Percentiles rank a stretch among this genome's conserved stretches.
Evolutionary conservation across 1,140 invertebrate species (phyloP).

Genomic region (Trachymyrmex septentrionalis): DNA sequence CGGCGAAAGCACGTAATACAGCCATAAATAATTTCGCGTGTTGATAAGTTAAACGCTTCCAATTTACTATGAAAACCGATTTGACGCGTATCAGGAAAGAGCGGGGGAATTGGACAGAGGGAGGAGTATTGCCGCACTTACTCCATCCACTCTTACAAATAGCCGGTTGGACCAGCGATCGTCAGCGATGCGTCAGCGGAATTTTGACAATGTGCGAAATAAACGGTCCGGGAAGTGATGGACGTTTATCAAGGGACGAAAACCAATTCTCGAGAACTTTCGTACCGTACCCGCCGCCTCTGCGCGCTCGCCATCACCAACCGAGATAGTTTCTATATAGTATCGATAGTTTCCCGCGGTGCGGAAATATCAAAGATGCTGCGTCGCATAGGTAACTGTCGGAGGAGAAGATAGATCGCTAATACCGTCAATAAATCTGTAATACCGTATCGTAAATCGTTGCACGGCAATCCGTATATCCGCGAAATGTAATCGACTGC

Average conservation of each 20-base stretch:
- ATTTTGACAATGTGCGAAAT: conserved; percentile 57
- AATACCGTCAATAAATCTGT: conserved; percentile 24
- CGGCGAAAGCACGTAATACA: conserved; percentile 9
- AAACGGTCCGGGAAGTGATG: conserved; percentile 43
- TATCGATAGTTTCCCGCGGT: conserved; percentile 2
- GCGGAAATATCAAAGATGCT: conserved; percentile 29
- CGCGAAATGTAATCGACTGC: conserved; percentile 21
- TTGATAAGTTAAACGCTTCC: conserved; percentile 30
- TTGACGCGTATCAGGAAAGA: background rate
- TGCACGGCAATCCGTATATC: conserved; percentile 17
- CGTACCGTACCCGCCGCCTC: background rate
- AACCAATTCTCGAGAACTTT: conserved; percentile 57
- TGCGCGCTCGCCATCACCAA: background rate
- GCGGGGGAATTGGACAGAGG: background rate
- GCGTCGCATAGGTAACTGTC: background rate
- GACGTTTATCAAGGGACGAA: conserved; percentile 50
- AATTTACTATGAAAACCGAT: conserved; percentile 25
- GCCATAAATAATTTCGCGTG: conserved; percentile 18
- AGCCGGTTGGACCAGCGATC: conserved; percentile 41
- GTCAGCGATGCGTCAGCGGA: conserved; percentile 52
- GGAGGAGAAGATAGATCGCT: background rate
- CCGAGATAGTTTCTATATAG: background rate
- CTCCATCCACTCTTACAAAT: conserved; percentile 31
- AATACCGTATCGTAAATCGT: conserved; percentile 35
- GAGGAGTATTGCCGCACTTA: background rate